A percentile compares a stretch with the other conserved stretches of the same genome.
These are phyloP conservation scores for Entelurus aequoreus DNA, from an alignment of 2,113 vertebrate genomes.

Conservation along the genomic window DNA sequence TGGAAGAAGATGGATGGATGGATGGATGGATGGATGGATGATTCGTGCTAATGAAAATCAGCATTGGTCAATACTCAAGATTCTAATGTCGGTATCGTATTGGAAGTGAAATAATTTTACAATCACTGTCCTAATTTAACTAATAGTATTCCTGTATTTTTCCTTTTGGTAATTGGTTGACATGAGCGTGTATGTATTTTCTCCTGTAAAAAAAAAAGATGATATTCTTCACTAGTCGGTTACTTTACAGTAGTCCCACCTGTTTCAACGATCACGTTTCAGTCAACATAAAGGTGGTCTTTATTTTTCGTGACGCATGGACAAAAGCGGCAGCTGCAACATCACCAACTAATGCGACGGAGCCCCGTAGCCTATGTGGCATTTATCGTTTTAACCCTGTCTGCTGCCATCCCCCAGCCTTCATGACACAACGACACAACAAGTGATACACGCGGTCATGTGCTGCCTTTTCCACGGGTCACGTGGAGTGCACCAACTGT, in stretches of 20 bases:
- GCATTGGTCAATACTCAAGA: too few species aligned
- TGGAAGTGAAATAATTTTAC: too few species aligned
- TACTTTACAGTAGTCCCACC: neutral
- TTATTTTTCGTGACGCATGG: slow-evolving; percentile 8
- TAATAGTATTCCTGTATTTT: neutral
- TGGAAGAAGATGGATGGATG: too few species aligned
- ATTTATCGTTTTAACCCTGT: slow-evolving; percentile 20
- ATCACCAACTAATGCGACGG: slow-evolving; percentile 29
- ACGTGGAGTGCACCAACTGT: slow-evolving; percentile 7
- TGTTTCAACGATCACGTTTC: slow-evolving; percentile 2
- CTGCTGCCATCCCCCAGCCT: slow-evolving; percentile 27
- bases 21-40: too few species aligned
- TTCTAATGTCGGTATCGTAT: too few species aligned
- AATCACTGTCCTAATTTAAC: too few species aligned
- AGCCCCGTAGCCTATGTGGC: slow-evolving; percentile 10
- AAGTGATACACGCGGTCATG: slow-evolving; percentile 2
- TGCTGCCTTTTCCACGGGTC: slow-evolving; percentile 4
- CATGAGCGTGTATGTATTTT: neutral
- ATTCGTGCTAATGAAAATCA: too few species aligned
- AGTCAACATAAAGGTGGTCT: slow-evolving; percentile 5
- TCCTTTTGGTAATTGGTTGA: neutral
- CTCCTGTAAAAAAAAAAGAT: neutral
- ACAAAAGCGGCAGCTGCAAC: slow-evolving; percentile 26
- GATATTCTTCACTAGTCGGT: neutral
- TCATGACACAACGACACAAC: slow-evolving; percentile 11